Conservation (phyloP, 1,140 invertebrate species). For the Cyrtorhinus lividipennis region DNA sequence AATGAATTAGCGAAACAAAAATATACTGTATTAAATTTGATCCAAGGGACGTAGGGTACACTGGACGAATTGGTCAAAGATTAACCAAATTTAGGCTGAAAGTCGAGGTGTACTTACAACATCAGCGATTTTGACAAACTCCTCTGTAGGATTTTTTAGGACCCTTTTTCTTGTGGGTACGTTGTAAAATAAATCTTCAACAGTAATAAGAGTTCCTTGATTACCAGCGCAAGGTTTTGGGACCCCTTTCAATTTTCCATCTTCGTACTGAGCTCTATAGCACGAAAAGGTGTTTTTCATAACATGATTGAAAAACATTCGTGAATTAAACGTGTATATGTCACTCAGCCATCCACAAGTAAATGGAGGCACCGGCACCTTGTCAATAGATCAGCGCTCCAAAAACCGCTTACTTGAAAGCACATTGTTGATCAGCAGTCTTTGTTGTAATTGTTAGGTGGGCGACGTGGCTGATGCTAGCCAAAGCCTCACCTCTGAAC, state of each 20-base stretch:
- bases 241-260: slow-evolving; percentile 61
- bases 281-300: too few species aligned
- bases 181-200: slow-evolving; percentile 94
- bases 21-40: too few species aligned
- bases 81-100: neutral
- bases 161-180: slow-evolving; percentile 69
- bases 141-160: slow-evolving; percentile 63
- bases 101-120: slow-evolving; percentile 35
- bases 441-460: slow-evolving; percentile 85
- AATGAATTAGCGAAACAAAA: too few species aligned
- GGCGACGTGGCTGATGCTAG: slow-evolving; percentile 92
- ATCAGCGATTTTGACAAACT: slow-evolving; percentile 65
- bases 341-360: too few species aligned
- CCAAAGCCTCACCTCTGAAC: slow-evolving; percentile 93
- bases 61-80: neutral
- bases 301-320: too few species aligned
- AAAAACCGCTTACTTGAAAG: slow-evolving; percentile 55
- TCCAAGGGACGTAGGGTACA: neutral
- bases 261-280: slow-evolving; percentile 62
- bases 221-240: slow-evolving; percentile 82
- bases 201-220: slow-evolving; percentile 72
- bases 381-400: too few species aligned
- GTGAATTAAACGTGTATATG: too few species aligned
- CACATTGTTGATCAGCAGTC: slow-evolving; percentile 66
- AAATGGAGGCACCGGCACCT: too few species aligned